phyloP scores from a whole-genome alignment of 2,113 vertebrate genomes.

The Athene noctua region DNA sequence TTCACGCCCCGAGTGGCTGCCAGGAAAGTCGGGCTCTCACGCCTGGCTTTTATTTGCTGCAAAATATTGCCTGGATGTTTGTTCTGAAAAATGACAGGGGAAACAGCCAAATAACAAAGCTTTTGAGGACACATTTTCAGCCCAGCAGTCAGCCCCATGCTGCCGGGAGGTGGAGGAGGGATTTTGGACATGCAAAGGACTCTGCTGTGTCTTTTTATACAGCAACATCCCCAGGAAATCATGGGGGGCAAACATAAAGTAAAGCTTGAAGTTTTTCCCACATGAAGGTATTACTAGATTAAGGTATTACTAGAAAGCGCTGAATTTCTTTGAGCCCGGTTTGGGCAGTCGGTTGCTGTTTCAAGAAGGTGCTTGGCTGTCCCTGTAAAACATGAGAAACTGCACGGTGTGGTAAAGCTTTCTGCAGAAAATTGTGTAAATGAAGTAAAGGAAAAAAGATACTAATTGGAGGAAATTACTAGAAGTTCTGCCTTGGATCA shows the following conservation, averaged over 20 bases:
- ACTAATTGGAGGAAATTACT: slow-evolving; percentile 39
- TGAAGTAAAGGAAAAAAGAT: slow-evolving; percentile 25
- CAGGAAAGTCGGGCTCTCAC: background rate
- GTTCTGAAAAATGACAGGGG: background rate
- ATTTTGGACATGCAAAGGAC: background rate
- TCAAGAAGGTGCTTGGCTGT: background rate
- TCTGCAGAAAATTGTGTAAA: background rate
- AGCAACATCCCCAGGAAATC: background rate
- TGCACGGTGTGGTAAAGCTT: background rate
- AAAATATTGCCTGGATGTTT: background rate
- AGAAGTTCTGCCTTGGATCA: background rate
- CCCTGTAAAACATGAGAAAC: background rate
- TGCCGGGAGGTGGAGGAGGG: background rate
- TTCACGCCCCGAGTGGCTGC: background rate
- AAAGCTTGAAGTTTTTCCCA: background rate
- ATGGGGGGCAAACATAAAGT: background rate
- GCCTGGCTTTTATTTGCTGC: slow-evolving; percentile 1
- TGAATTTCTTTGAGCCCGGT: background rate
- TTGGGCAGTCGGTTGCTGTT: background rate
- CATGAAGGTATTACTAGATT: background rate
- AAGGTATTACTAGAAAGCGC: background rate
- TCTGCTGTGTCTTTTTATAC: background rate
- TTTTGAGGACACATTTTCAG: background rate
- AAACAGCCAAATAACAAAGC: background rate
- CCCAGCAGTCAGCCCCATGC: background rate